Evolutionary conservation across 2,797 vertebrate species (phyloP), one percentile per base, ranked within the genome.

Genomic region (Monodelphis domestica): DNA sequence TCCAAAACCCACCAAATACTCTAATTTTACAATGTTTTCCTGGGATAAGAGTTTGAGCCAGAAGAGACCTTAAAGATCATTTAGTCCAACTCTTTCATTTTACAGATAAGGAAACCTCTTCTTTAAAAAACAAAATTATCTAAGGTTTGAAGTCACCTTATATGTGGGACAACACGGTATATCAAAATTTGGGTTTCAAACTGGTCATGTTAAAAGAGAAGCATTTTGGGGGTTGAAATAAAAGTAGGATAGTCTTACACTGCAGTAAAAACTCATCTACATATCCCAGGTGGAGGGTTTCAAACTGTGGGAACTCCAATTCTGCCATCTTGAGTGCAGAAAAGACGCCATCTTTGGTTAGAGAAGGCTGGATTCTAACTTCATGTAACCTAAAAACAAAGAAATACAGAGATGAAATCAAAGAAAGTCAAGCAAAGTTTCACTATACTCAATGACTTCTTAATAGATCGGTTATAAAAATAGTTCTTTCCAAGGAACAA

Each of bases 321-420:
- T 99, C 99, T 94, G 99, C 99, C 99, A 99, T 99, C 98, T 99
- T 99, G 87, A 99, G 98, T 97, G 99, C 99, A 90, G 99, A 99
- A 97, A 99, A 99, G 93, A 99, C 99, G 70, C 99, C 99, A 87
- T 99, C 99, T 99, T 99, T 99, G 97, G 99, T 99, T 96, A 99
- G 98, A 56, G 99, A 99, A 96, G 99, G 99, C 98, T 99, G 99
- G 97, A 99, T 99, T 92, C 99, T 99, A 97, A 99, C 99, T 98
- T 99, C 99, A 97, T 99, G 99, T 97, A 99, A 99, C 98, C 99
- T 99, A 97, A 29, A 89, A 90, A 95, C 10, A 97, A 94, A 93
- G 91, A 94, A 9, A 95, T 63, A 95, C 28, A 87, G 0, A 45
- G 28, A 51, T 56, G 50, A 95, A 57, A 93, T 87, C 95, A 96